Conservation (phyloP, 2,113 vertebrate genomes). For the Phalacrocorax carbo region DNA sequence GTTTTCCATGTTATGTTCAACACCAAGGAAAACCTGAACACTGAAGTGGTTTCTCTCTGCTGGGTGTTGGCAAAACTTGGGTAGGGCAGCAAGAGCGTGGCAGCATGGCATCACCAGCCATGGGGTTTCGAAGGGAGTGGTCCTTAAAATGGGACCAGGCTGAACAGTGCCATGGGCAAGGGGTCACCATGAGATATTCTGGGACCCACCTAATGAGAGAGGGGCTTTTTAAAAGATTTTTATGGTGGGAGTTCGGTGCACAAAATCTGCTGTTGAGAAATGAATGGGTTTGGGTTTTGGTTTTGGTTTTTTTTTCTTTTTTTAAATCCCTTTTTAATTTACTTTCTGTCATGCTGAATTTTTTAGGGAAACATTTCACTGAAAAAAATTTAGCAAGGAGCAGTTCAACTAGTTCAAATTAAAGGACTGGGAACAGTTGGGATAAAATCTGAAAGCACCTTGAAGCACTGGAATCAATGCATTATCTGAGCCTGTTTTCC, state of each 20-base stretch:
- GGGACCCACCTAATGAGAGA: neutral
- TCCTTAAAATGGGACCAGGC: neutral
- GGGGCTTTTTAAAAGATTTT: neutral
- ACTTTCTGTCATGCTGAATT: neutral
- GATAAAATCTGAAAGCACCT: neutral
- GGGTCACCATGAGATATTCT: neutral
- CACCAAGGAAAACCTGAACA: neutral
- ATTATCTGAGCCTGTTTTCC: neutral
- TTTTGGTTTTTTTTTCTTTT: neutral
- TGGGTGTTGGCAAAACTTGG: neutral
- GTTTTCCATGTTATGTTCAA: neutral
- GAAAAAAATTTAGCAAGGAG: neutral
- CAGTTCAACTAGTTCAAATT: neutral
- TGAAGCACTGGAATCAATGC: neutral
- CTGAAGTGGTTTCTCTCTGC: neutral
- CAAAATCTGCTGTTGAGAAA: neutral
- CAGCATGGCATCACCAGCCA: neutral
- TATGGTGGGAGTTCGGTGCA: neutral
- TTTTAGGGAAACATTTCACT: neutral
- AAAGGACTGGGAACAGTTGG: neutral
- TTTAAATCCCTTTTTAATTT: neutral
- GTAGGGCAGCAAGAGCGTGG: neutral
- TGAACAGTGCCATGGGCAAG: neutral
- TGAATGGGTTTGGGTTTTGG: neutral
- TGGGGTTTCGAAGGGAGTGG: rapidly evolving